phyloP scores from a whole-genome alignment of 2,113 vertebrate genomes.

The Ceratotherium simum region DNA sequence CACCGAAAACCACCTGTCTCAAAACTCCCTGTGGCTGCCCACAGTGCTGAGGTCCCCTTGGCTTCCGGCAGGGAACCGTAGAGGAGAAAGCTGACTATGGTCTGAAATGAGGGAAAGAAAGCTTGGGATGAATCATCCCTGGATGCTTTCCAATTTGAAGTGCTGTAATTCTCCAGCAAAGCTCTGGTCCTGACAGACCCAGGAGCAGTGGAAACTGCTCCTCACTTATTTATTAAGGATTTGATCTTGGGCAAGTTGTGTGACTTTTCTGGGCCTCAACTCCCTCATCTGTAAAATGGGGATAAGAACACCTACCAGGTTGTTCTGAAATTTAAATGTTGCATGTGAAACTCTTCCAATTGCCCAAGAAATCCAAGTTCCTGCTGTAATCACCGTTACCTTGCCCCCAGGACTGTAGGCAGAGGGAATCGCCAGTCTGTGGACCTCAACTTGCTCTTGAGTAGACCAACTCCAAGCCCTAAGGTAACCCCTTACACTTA shows the following conservation, averaged over 20 bases:
- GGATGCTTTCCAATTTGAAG: neutral
- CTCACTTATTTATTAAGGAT: neutral
- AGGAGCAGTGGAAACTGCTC: neutral
- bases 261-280: neutral
- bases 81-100: neutral
- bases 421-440: neutral
- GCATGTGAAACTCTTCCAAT: neutral
- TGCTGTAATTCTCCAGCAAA: neutral
- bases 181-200: neutral
- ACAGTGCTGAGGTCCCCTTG: neutral
- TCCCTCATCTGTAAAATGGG: neutral
- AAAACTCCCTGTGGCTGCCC: neutral
- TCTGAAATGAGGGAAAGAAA: neutral
- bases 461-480: neutral
- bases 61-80: neutral
- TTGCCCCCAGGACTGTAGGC: too few species aligned
- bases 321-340: neutral
- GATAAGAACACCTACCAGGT: neutral
- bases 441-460: neutral
- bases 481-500: neutral
- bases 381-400: accelerated
- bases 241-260: neutral
- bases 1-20: neutral
- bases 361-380: neutral
- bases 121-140: neutral